Percentiles rank a stretch among this genome's conserved stretches.
Conservation (phyloP, 2,888 invertebrate genomes). For the Synergus japonicus region DNA sequence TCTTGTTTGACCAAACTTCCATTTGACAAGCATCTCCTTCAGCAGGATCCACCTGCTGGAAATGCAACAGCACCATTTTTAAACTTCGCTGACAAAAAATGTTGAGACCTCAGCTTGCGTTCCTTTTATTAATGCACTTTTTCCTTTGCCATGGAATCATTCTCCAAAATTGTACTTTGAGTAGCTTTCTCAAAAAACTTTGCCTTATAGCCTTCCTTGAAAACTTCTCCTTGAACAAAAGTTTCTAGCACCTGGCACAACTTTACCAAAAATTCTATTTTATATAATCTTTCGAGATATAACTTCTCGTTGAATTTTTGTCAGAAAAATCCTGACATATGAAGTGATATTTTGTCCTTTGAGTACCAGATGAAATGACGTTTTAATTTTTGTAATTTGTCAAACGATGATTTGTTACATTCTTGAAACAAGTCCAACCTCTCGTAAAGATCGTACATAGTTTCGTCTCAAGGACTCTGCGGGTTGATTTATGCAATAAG, state of each 20-base stretch:
- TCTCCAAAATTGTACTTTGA: not conserved
- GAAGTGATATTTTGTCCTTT: not conserved
- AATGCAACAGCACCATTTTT: not conserved
- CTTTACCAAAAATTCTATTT: not conserved
- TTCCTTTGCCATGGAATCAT: not conserved
- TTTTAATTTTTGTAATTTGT: not conserved
- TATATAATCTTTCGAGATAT: not conserved
- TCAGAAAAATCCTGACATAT: not conserved
- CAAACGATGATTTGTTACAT: not conserved
- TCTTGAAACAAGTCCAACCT: not conserved
- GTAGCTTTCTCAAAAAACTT: not conserved
- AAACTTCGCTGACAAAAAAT: not conserved
- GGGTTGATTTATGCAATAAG: not conserved
- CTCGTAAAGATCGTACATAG: not conserved
- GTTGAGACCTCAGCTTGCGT: slow-evolving; percentile 1
- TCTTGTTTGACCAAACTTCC: slow-evolving; percentile 23
- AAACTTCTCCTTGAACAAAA: not conserved
- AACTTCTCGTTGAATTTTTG: not conserved
- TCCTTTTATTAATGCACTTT: slow-evolving; percentile 14
- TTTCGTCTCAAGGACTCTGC: not conserved
- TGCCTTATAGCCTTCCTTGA: not conserved
- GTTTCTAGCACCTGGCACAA: not conserved
- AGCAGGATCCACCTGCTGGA: slow-evolving; percentile 27
- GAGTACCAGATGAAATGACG: not conserved
- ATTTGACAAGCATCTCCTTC: slow-evolving; percentile 16